These are phyloP conservation scores for Punctoribates punctum DNA, from an alignment of 2,888 invertebrate species.

Conservation along the genomic window DNA sequence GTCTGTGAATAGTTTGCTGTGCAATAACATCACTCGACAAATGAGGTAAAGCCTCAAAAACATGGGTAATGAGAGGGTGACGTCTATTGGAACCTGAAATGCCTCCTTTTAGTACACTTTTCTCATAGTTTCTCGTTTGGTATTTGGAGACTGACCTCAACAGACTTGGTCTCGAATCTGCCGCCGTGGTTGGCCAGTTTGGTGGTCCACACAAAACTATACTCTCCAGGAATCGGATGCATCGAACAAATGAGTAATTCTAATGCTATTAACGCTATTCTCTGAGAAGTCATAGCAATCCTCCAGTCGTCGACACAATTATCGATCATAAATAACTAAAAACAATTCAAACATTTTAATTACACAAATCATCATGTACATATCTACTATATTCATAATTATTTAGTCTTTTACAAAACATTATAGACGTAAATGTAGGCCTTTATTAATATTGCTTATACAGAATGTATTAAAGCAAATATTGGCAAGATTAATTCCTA, in stretches of 20 bases:
- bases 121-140: not conserved
- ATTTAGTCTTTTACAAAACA: no score
- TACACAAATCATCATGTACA: no score
- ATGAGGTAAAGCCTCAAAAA: slow-evolving; percentile 98
- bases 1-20: slow-evolving; percentile 99
- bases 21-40: slow-evolving; percentile 98
- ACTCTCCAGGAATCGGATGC: slow-evolving; percentile 95
- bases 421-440: no score
- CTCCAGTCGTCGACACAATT: slow-evolving; percentile 99
- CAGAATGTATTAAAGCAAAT: no score
- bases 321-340: slow-evolving; percentile 98
- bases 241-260: slow-evolving; percentile 94
- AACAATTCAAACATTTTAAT: no score
- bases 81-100: slow-evolving; percentile 81
- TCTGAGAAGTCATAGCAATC: slow-evolving; percentile 98
- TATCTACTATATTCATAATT: no score
- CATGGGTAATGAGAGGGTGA: slow-evolving; percentile 97
- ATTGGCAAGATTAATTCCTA: no score
- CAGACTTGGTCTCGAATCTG: slow-evolving; percentile 45
- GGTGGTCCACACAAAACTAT: slow-evolving; percentile 93
- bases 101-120: not conserved
- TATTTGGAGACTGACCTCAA: slow-evolving; percentile 3
- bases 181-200: slow-evolving; percentile 75
- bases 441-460: no score
- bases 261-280: slow-evolving; percentile 84